Evolutionary conservation across 2,888 invertebrate genomes (phyloP), one percentile per base, ranked within the genome.

Genomic region (Abscondita cerata): DNA sequence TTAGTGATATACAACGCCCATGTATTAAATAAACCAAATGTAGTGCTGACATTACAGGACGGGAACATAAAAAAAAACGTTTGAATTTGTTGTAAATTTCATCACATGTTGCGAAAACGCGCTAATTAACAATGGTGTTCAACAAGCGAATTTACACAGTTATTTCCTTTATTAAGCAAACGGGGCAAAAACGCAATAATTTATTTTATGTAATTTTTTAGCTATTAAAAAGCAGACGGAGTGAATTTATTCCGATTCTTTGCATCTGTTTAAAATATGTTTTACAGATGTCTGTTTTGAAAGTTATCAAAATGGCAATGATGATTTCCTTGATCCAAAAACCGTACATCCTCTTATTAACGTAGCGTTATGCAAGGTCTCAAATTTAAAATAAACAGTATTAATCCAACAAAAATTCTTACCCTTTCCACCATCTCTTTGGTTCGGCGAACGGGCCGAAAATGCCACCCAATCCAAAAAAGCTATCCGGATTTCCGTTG

Each of bases 391-490:
- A n/a, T n/a, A n/a, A n/a, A n/a, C n/a, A n/a, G n/a, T 41, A 41
- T 18, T 12, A 41, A 16, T 41, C n/a, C 8, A 19, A 6, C n/a
- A 25, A 53, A n/a, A n/a, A 41, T 16, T 73, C 80, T 78, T 73
- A 83, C 83, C 82, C 82, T 73, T 81, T 80, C 82, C 82, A 83
- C 83, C 83, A 83, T 6, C 80, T 79, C 52, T 74, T 73, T 9
- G 67, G 67, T 1, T 71, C 70, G 3, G 64, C 61, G 5, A 72
- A 62, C 2, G 71, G 64, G 4, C 74, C 73, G 44, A 78, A 77
- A 65, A 78, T 68, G 57, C 75, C 75, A 40, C 76, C 76, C 41
- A 78, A 63, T n/a, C 74, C 73, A 31, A 73, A 71, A 9, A 69
- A 59, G 16, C 68, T 69, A 40, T 41, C 50, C 11, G 41, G 48